phyloP scores from a whole-genome alignment of 2,797 vertebrate genomes.

The Avahi laniger region DNA sequence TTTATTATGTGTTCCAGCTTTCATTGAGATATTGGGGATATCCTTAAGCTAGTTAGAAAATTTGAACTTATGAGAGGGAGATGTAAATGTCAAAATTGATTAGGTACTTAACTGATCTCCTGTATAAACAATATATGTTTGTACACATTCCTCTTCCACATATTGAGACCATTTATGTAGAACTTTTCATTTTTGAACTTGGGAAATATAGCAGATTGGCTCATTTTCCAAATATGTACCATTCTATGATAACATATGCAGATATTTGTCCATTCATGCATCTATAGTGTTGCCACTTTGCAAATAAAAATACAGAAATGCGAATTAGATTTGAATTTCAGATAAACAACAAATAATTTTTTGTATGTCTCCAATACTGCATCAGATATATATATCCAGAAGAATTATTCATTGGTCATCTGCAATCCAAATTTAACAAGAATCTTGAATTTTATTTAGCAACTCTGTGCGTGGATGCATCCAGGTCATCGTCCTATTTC shows the following conservation, averaged over 20 bases:
- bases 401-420: background rate
- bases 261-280: background rate
- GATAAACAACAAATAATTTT: constrained; percentile 1
- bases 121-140: background rate
- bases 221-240: constrained; percentile 15
- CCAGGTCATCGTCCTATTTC: background rate
- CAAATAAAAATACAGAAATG: constrained; percentile 48
- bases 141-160: background rate
- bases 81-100: constrained; percentile 21
- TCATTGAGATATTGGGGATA: background rate
- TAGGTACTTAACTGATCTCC: background rate
- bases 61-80: constrained; percentile 13
- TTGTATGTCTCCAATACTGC: background rate
- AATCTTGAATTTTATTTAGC: background rate
- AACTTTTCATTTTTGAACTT: constrained; percentile 40
- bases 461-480: background rate
- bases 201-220: constrained; percentile 6
- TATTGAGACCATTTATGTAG: background rate
- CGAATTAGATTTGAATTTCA: constrained; percentile 45
- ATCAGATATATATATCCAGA: background rate
- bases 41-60: background rate
- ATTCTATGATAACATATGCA: background rate
- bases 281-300: background rate
- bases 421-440: background rate
- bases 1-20: background rate